phyloP scores from a whole-genome alignment of 1,140 invertebrate genomes.

The Lepidurus apus region DNA sequence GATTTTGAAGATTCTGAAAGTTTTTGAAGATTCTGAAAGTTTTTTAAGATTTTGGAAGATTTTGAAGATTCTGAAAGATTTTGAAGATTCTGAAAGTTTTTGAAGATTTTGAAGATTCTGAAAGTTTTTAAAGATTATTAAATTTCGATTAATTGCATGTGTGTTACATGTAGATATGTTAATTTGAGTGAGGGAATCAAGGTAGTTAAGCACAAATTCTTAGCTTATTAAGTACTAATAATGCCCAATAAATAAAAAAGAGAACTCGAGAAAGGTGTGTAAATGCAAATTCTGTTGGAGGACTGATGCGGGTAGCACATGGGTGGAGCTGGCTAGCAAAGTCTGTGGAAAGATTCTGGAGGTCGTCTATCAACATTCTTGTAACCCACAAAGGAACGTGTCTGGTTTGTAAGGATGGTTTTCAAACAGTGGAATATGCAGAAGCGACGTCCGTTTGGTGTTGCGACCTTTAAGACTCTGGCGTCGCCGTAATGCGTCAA shows the following conservation, averaged over 20 bases:
- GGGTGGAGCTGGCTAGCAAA: neutral
- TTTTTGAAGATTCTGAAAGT: no score
- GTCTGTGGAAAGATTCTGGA: neutral
- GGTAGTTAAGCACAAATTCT: no score
- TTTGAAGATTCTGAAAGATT: no score
- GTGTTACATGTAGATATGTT: no score
- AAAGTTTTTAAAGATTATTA: no score
- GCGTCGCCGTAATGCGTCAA: slow-evolving; percentile 16
- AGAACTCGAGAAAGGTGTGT: neutral
- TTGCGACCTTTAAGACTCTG: neutral
- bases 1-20: no score
- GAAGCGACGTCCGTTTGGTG: neutral
- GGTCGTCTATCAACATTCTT: slow-evolving; percentile 19
- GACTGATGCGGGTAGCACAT: neutral
- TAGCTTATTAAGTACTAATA: no score
- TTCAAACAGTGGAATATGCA: neutral
- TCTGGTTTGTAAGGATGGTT: neutral
- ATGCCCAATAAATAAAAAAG: neutral
- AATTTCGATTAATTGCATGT: no score
- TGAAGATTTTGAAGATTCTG: no score
- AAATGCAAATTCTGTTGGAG: neutral
- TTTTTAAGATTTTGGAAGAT: no score
- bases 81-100: no score
- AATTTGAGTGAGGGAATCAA: no score
- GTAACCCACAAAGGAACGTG: slow-evolving; percentile 9